Percentiles rank a stretch among this genome's conserved stretches.
phyloP scores from a whole-genome alignment of 1,140 invertebrate species.

The Drosophila chauvacae region DNA sequence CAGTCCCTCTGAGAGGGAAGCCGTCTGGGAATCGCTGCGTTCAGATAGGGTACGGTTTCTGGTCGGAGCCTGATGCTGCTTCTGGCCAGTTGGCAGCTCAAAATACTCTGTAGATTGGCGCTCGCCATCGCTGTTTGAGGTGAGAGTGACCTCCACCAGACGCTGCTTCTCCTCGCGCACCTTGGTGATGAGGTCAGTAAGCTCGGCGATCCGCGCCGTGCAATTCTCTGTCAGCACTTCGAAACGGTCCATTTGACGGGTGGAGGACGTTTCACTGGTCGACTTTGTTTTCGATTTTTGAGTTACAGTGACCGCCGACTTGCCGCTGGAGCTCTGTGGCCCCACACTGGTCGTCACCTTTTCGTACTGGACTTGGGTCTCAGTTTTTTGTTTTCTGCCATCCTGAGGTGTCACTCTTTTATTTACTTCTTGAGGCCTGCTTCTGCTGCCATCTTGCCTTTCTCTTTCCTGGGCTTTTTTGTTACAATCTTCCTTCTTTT shows the following conservation, averaged over 20 bases:
- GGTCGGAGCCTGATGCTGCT: constrained; percentile 4
- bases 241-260: constrained; percentile 59
- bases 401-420: background rate
- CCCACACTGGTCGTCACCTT: background rate
- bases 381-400: background rate
- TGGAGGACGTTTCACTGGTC: constrained; percentile 7
- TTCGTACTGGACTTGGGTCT: background rate
- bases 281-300: background rate
- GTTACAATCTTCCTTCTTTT: background rate
- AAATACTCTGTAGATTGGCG: constrained; percentile 80
- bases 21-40: constrained; percentile 54
- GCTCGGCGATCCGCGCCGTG: constrained; percentile 73
- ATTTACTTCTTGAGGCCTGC: background rate
- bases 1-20: constrained; percentile 57
- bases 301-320: background rate
- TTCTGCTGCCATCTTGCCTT: background rate
- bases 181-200: constrained; percentile 74
- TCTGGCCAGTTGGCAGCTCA: constrained; percentile 56
- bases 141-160: constrained; percentile 76
- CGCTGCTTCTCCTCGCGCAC: constrained; percentile 82
- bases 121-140: constrained; percentile 73
- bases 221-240: constrained; percentile 76
- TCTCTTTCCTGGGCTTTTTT: background rate
- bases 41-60: constrained; percentile 51
- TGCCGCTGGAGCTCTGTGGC: background rate